Evolutionary conservation across 2,888 invertebrate genomes (phyloP).

Genomic region (Pammene fasciana): DNA sequence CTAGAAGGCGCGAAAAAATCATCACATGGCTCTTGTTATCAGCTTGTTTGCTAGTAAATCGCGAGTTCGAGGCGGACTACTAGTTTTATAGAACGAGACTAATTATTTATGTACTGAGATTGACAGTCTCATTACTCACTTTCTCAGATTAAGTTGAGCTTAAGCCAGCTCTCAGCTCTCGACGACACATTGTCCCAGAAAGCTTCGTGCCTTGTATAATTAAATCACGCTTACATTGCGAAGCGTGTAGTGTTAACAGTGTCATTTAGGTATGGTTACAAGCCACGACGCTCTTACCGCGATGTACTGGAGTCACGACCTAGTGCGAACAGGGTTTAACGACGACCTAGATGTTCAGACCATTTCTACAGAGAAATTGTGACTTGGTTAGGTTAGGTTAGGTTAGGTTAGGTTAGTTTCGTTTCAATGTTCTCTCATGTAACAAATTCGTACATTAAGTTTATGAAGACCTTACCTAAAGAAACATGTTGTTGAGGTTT

Average conservation of each 20-base stretch:
- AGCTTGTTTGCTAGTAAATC: too few relatives aligned
- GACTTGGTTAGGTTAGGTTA: neutral
- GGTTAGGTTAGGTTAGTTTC: too few relatives aligned
- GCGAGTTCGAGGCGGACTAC: too few relatives aligned
- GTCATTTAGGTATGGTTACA: conserved; percentile 21
- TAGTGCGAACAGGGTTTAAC: conserved; percentile 21
- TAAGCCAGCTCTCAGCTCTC: conserved; percentile 19
- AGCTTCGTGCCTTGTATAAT: conserved; percentile 28
- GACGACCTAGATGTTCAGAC: conserved; percentile 4
- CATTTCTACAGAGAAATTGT: neutral
- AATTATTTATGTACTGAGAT: too few relatives aligned
- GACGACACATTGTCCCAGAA: conserved; percentile 19
- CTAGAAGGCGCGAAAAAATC: too few relatives aligned
- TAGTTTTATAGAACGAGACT: too few relatives aligned
- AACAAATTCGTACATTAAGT: too few relatives aligned
- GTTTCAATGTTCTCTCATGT: neutral
- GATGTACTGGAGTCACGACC: conserved; percentile 12
- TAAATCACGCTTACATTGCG: conserved; percentile 20
- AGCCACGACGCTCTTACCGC: conserved; percentile 24
- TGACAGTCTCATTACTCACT: conserved; percentile 1
- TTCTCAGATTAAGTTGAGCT: neutral
- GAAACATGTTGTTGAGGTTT: too few relatives aligned
- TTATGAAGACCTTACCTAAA: too few relatives aligned
- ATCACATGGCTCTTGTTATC: too few relatives aligned
- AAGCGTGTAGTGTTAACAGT: conserved; percentile 20